phyloP scores from a whole-genome alignment of 2,113 vertebrate species.

The Rhegmatorhina hoffmannsi region DNA sequence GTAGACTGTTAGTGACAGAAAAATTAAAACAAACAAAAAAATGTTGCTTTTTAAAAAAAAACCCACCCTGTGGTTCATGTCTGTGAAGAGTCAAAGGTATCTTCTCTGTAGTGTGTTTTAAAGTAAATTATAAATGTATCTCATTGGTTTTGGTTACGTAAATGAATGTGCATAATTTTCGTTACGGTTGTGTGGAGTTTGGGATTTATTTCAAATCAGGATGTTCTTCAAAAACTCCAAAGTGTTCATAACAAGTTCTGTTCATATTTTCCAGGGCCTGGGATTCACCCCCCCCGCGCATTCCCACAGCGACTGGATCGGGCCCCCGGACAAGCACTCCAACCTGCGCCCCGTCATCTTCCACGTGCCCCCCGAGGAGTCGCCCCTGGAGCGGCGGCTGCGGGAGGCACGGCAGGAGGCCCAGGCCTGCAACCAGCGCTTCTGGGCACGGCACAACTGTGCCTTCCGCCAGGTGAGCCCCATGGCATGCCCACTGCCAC shows the following conservation, averaged over 20 bases:
- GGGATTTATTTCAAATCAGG: rapidly evolving
- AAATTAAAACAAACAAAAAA: neutral
- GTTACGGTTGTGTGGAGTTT: neutral
- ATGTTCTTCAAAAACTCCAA: rapidly evolving
- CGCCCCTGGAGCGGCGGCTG: slow-evolving; percentile 79
- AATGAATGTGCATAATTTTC: neutral
- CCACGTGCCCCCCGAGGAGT: slow-evolving; percentile 80
- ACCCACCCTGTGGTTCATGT: rapidly evolving
- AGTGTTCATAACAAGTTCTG: rapidly evolving
- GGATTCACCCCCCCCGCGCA: slow-evolving; percentile 76
- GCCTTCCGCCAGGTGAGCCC: slow-evolving; percentile 82
- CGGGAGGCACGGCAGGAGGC: slow-evolving; percentile 88
- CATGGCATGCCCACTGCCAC: rapidly evolving
- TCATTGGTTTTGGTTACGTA: rapidly evolving
- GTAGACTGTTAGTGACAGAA: no score
- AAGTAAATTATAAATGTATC: neutral
- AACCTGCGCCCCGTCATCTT: slow-evolving; percentile 89
- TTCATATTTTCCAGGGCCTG: slow-evolving; percentile 64
- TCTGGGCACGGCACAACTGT: slow-evolving; percentile 90
- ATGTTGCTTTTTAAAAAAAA: neutral
- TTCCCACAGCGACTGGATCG: slow-evolving; percentile 89
- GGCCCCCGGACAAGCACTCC: slow-evolving; percentile 89
- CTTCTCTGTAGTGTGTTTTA: neutral
- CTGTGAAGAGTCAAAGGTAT: neutral
- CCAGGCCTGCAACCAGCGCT: slow-evolving; percentile 89